Percentiles rank a stretch among this genome's conserved stretches.
Conservation (phyloP, 2,113 vertebrate species). For the Daboia siamensis region DNA sequence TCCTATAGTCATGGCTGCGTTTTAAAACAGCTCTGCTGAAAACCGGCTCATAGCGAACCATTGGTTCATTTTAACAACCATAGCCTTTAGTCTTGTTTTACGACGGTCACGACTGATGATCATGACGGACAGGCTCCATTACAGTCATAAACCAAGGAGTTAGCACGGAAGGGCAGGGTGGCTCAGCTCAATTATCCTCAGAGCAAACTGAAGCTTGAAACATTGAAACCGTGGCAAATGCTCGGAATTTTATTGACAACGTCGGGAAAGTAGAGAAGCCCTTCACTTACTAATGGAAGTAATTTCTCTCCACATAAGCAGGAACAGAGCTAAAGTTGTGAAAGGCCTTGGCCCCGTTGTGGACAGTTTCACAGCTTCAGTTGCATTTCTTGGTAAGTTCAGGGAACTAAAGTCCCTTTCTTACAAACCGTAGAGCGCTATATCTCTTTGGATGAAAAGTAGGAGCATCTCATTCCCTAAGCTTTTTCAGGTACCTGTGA, state of each 20-base stretch:
- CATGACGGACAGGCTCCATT: too few relatives aligned
- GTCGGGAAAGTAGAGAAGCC: background rate
- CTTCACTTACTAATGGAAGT: background rate
- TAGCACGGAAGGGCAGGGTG: too few relatives aligned
- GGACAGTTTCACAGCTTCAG: background rate
- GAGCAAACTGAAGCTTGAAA: background rate
- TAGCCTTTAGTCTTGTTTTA: too few relatives aligned
- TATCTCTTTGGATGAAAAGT: background rate
- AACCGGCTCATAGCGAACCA: too few relatives aligned
- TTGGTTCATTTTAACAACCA: too few relatives aligned
- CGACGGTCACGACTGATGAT: too few relatives aligned
- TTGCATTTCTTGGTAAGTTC: background rate
- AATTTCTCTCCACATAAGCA: background rate
- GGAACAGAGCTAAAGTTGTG: background rate
- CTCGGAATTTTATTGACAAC: too few relatives aligned
- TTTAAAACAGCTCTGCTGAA: too few relatives aligned
- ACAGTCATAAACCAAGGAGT: too few relatives aligned
- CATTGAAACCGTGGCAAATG: background rate
- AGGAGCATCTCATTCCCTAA: background rate
- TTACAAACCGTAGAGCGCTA: background rate
- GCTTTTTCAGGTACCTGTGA: background rate
- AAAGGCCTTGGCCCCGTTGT: background rate
- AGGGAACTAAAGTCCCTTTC: background rate
- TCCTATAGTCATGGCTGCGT: too few relatives aligned
- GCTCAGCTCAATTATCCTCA: too few relatives aligned